A percentile compares a stretch with the other conserved stretches of the same genome.
Evolutionary conservation across 2,888 invertebrate genomes (phyloP).

Genomic region (Lissocephala sabroskyi): DNA sequence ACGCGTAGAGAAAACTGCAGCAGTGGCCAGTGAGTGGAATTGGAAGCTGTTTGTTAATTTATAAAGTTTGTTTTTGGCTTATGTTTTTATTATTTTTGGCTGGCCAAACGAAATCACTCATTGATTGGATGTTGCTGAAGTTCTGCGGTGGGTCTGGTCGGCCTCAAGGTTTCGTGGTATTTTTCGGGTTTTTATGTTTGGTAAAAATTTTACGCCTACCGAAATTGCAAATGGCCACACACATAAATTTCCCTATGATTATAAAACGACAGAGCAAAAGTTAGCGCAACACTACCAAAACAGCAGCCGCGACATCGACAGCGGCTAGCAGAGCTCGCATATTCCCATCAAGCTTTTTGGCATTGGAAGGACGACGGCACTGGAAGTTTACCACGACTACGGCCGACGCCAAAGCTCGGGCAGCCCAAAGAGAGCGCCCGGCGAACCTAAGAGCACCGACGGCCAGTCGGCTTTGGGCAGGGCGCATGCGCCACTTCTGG

Average conservation of each 20-base stretch:
- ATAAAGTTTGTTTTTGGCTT: constrained; percentile 46
- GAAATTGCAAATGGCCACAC: constrained; percentile 4
- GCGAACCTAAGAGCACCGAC: no score
- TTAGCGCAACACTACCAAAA: constrained; percentile 63
- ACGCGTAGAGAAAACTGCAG: constrained; percentile 42
- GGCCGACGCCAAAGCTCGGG: background rate
- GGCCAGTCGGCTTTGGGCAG: no score
- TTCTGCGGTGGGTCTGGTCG: no score
- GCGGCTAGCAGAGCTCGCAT: background rate
- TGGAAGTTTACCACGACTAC: constrained; percentile 1
- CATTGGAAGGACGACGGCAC: background rate
- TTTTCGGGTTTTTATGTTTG: no score
- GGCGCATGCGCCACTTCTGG: background rate
- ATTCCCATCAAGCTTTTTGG: constrained; percentile 3
- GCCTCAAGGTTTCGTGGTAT: no score
- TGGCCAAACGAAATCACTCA: background rate
- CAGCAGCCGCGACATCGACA: constrained; percentile 1
- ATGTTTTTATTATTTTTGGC: no score
- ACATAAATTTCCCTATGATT: constrained; percentile 47
- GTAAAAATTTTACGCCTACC: constrained; percentile 8
- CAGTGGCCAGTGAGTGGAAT: constrained; percentile 24
- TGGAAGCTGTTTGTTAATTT: constrained; percentile 44
- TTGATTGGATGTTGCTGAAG: background rate
- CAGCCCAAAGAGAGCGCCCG: background rate
- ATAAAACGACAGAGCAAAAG: constrained; percentile 69